Evolutionary conservation across 2,797 vertebrate species (phyloP), one percentile per base, ranked within the genome.

Genomic region (Setipinna tenuifilis): DNA sequence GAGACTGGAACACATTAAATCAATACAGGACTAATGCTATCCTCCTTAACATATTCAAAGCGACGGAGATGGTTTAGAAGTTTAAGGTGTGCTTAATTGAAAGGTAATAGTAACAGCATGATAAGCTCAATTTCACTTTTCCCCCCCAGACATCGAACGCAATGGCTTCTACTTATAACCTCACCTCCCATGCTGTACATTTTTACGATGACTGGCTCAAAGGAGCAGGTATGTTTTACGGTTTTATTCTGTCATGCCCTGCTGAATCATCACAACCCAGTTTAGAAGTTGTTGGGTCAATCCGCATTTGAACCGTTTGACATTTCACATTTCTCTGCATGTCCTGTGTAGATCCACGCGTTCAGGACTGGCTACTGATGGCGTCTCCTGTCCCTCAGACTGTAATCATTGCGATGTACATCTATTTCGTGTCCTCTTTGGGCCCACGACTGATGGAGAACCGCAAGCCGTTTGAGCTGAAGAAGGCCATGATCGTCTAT

Each of bases 381-480:
- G 95, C 95, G 28, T 96, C 96, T 0, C 96, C 96, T 59, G 92
- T 97, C 46, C 95, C 95, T 78, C 97, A 97, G 88, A 95, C 95
- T 0, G 31, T 96, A 89, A 95, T 97, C 83, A 91, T 97, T 86
- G 94, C 90, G 81, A 84, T 90, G 2, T 97, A 97, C 85, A 83
- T 97, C 88, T 97, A 95, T 91, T 97, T 97, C 88, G 96, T 97
- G 59, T 95, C 93, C 0, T 94, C 91, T 1, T 87, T 97, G 86
- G 97, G 97, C 85, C 97, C 97, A 81, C 96, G 93, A 86, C 85
- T 97, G 78, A 97, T 97, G 97, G 96, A 97, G 90, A 97, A 97
- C 91, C 95, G 95, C 91, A 97, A 97, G 78, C 96, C 97, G 12
- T 97, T 97, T 92, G 95, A 96, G 87, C 95, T 97, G 80, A 96